Evolutionary conservation across 2,113 vertebrate species (phyloP), one percentile per base, ranked within the genome.

Genomic region (Ctenodactylus gundi): DNA sequence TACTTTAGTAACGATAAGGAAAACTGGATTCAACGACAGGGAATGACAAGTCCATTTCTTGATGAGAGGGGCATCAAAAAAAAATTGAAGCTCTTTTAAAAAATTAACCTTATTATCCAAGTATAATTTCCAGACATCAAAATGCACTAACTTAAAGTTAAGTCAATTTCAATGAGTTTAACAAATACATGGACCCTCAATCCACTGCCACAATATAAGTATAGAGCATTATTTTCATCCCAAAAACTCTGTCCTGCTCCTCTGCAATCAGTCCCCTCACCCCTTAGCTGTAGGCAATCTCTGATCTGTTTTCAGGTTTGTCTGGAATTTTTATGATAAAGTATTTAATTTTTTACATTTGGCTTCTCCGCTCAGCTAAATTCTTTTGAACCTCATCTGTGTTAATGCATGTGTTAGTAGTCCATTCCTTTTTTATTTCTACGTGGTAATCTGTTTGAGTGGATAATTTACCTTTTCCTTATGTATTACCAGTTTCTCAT

Each of bases 351-450:
- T 83, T 78, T 51, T 15, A 58, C 2, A n/a, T 44, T 55, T 78
- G 9, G 36, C 46, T 78, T 83, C 77, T 67, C 89, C 80, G 85
- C n/a, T 83, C 94, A 72, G 39, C 62, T 87, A 41, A 87, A 75
- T 88, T 72, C 10, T 95, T 68, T 62, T 89, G 39, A 64, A 29
- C 76, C 5, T 0, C 3, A 17, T 77, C n/a, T 18, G 25, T 76
- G 29, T 81, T 90, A 29, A 23, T 65, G 23, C 3, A 46, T 72
- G 9, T 14, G 64, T 75, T 7, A 12, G n/a, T 1, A 72, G 21
- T 60, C 49, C 10, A 39, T 75, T 82, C 31, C 14, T 9, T 65
- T 77, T 82, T 82, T 10, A 36, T 53, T 70, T n/a, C 27, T 93
- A 41, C 21, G 41, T 58, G 60, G 29, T 57, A 51, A 51, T 85